Conservation (phyloP, 2,797 vertebrate genomes). For the Peromyscus attwateri region DNA sequence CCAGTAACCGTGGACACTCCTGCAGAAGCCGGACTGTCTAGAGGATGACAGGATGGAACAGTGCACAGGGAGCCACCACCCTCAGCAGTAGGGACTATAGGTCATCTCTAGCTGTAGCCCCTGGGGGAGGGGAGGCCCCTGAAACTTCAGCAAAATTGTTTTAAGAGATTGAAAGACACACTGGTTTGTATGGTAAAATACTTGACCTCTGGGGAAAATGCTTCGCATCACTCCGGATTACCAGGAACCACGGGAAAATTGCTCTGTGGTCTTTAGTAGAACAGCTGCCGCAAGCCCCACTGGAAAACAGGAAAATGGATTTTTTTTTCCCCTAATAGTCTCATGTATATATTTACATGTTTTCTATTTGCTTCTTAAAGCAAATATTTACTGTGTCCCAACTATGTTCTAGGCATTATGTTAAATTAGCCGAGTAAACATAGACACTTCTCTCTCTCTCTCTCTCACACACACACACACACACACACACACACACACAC, state of each 20-base stretch:
- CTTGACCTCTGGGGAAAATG: constrained; percentile 45
- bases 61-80: background rate
- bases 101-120: background rate
- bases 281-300: background rate
- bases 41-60: constrained; percentile 25
- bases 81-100: constrained; percentile 50
- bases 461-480: background rate
- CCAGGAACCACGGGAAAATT: background rate
- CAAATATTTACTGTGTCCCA: constrained; percentile 15
- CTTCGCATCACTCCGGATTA: background rate
- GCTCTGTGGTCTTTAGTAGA: background rate
- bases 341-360: background rate
- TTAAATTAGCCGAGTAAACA: background rate
- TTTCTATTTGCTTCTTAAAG: constrained; percentile 26
- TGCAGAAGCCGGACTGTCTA: constrained; percentile 72
- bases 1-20: constrained; percentile 66
- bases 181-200: background rate
- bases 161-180: background rate
- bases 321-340: background rate
- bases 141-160: constrained; percentile 15
- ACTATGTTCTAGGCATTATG: background rate
- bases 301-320: background rate
- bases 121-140: background rate
- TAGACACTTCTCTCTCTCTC: background rate
- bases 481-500: background rate